phyloP scores from a whole-genome alignment of 2,113 vertebrate genomes.

The Sclerurus mexicanus region DNA sequence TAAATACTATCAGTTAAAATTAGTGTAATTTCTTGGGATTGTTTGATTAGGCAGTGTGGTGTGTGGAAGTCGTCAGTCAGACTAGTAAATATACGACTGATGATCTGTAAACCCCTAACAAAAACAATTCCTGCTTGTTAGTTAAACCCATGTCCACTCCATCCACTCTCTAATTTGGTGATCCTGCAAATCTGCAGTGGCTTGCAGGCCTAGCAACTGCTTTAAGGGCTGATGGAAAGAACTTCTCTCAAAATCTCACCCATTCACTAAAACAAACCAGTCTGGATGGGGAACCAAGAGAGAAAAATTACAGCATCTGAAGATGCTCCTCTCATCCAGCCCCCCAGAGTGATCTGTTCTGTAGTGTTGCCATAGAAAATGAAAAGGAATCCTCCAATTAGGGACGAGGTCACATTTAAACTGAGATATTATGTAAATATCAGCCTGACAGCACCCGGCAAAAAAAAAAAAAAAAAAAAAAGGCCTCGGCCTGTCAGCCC shows the following conservation, averaged over 20 bases:
- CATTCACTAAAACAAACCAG: background rate
- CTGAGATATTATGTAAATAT: conserved; percentile 50
- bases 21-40: background rate
- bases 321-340: background rate
- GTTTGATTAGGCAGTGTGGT: background rate
- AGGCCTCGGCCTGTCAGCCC: background rate
- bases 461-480: background rate
- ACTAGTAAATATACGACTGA: background rate
- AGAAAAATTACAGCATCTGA: background rate
- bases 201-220: background rate
- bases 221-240: background rate
- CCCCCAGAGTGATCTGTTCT: background rate
- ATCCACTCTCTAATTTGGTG: background rate
- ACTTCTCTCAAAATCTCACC: background rate
- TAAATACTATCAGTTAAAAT: background rate
- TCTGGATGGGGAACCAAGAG: background rate
- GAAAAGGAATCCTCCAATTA: conserved; percentile 27
- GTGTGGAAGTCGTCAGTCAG: background rate
- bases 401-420: conserved; percentile 37
- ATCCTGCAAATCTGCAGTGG: background rate
- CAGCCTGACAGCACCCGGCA: background rate
- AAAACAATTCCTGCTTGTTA: background rate
- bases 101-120: background rate
- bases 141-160: background rate
- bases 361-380: conserved; percentile 40